phyloP scores from a whole-genome alignment of 2,797 vertebrate species.

The Bothrops alternatus region DNA sequence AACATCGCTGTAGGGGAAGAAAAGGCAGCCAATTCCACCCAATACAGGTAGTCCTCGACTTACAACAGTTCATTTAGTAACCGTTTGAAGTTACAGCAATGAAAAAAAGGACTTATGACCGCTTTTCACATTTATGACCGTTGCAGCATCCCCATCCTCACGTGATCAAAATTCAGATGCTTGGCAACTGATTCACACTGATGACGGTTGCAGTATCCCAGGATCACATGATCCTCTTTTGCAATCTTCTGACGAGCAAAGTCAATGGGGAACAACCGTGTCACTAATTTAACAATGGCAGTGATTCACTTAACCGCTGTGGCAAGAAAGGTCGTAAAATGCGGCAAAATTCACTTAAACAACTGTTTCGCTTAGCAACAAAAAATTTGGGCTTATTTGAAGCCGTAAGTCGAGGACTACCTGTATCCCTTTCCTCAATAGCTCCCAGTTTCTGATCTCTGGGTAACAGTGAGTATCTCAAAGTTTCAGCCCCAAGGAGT shows the following conservation, averaged over 20 bases:
- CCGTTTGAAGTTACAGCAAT: not conserved
- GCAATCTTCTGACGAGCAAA: not conserved
- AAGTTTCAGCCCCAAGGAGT: not conserved
- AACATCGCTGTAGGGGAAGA: not conserved
- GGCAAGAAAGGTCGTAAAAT: not conserved
- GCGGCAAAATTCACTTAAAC: not conserved
- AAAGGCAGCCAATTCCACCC: not conserved
- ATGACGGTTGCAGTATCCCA: not conserved
- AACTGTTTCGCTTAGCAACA: not conserved
- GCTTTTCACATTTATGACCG: not conserved
- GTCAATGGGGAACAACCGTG: not conserved
- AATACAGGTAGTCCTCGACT: not conserved
- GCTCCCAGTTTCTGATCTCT: not conserved
- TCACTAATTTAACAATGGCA: not conserved
- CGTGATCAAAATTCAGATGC: not conserved
- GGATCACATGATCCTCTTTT: not conserved
- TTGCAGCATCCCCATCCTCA: not conserved
- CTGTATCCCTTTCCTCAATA: not conserved
- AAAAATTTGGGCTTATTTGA: not conserved
- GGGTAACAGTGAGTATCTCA: not conserved
- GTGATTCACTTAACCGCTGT: not conserved
- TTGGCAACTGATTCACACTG: not conserved
- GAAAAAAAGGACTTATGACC: not conserved
- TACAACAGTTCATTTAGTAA: not conserved
- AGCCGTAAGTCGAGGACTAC: not conserved